Evolutionary conservation across 2,113 vertebrate genomes (phyloP).

Genomic region (Pelobates fuscus): DNA sequence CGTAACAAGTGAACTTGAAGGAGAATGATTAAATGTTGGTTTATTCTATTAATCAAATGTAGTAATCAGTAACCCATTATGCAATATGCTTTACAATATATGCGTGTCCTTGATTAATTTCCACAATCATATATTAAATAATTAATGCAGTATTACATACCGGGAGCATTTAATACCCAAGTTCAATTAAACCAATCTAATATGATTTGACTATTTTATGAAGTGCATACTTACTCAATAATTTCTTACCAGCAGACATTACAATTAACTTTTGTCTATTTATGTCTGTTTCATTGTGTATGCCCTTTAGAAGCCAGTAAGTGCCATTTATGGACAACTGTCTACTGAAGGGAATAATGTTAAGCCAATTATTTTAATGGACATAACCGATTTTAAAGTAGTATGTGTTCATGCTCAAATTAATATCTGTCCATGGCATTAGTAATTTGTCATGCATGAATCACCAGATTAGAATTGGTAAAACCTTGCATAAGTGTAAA

Average conservation of each 20-base stretch:
- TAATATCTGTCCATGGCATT: too few relatives aligned
- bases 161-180: not conserved
- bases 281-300: not conserved
- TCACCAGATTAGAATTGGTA: too few relatives aligned
- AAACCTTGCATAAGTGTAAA: too few relatives aligned
- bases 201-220: not conserved
- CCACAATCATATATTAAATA: not conserved
- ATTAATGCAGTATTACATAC: constrained; percentile 1
- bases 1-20: not conserved
- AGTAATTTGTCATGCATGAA: too few relatives aligned
- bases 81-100: not conserved
- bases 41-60: constrained; percentile 5
- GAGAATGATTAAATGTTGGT: not conserved
- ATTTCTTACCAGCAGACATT: not conserved
- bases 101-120: not conserved
- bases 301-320: not conserved
- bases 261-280: not conserved
- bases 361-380: constrained; percentile 10
- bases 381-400: too few relatives aligned
- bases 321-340: constrained; percentile 7
- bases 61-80: not conserved
- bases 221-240: not conserved
- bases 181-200: not conserved
- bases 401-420: too few relatives aligned
- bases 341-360: not conserved